Base-by-base conservation (phyloP, 1,140 invertebrate genomes). In the Diabrotica undecimpunctata region DNA sequence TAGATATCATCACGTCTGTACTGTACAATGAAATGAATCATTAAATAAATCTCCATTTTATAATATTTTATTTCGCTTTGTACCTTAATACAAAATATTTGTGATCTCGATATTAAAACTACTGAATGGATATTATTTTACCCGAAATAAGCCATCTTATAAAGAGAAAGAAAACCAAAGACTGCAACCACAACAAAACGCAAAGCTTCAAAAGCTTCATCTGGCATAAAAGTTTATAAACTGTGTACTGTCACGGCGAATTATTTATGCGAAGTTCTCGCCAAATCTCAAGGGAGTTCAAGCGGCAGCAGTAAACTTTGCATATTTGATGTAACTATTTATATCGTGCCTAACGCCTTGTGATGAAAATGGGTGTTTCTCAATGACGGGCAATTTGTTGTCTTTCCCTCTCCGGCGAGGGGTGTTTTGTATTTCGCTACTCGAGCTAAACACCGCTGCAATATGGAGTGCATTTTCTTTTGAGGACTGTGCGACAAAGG, bases 331-430 rank as follows among this genome's bases (percentile, higher is more conserved):
- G 56, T 62, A 62, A 53, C 60, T 62, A 53, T 62, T 62, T 53
- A 62, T 62, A 62, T 62, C 53, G 60, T 62, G 60, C 52, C 60
- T 62, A 62, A 62, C 60, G 60, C 60, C 51, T 62, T 46, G 60
- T 62, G 60, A 62, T 53, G 60, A 62, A 62, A 62, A 62, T 62
- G 60, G 60, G 60, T 62, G 60, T 62, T 62, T 46, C 52, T 62
- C 60, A 62, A 62, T 62, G 60, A 62, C 61, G 61, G 61, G 61
- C 52, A 62, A 62, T 62, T 62, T 62, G 61, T 62, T 62, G 41
- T 62, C 52, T 62, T 54, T 50, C 14, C 51, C 38, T 13, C 25
- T 12, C 51, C 37, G 13, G 8, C 51, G 61, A 46, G 37, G 61
- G 52, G 50, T 53, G 61, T 62, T 54, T 53, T 54, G 61, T 54